A percentile compares a stretch with the other conserved stretches of the same genome.
Evolutionary conservation across 2,888 invertebrate species (phyloP).

Genomic region (Drosophila ustulata): DNA sequence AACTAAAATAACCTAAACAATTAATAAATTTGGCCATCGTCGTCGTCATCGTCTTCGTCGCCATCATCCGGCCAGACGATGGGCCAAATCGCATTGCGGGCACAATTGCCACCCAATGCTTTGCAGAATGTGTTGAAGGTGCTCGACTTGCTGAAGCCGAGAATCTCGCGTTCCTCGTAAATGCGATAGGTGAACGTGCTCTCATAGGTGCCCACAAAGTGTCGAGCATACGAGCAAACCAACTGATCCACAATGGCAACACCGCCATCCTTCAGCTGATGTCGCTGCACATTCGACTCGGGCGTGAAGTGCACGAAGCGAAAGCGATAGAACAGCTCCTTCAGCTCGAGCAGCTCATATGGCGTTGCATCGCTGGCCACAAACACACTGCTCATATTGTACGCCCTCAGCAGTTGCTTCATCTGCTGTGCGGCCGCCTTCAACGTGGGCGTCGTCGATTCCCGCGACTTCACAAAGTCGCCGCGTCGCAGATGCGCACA

Average conservation of each 20-base stretch:
- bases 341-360: conserved; percentile 83
- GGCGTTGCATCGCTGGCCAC: conserved; percentile 93
- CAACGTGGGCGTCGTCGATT: conserved; percentile 92
- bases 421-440: conserved; percentile 92
- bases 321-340: conserved; percentile 77
- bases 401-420: conserved; percentile 86
- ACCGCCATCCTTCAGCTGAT: conserved; percentile 90
- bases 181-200: conserved; percentile 99
- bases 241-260: conserved; percentile 97
- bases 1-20: conserved; percentile 8
- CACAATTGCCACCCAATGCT: conserved; percentile 88
- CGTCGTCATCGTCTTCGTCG: conserved; percentile 64
- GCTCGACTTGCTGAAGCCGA: conserved; percentile 91
- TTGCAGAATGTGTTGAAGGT: conserved; percentile 93
- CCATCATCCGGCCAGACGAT: conserved; percentile 85
- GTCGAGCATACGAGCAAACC: conserved; percentile 94
- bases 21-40: conserved; percentile 33
- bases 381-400: conserved; percentile 89
- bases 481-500: conserved; percentile 94
- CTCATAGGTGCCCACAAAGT: conserved; percentile 96
- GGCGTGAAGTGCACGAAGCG: conserved; percentile 79
- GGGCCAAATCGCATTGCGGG: conserved; percentile 91
- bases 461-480: conserved; percentile 93
- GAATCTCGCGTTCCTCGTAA: conserved; percentile 98
- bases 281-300: conserved; percentile 78